Evolutionary conservation across 2,888 invertebrate genomes (phyloP).

Genomic region (Tuta absoluta): DNA sequence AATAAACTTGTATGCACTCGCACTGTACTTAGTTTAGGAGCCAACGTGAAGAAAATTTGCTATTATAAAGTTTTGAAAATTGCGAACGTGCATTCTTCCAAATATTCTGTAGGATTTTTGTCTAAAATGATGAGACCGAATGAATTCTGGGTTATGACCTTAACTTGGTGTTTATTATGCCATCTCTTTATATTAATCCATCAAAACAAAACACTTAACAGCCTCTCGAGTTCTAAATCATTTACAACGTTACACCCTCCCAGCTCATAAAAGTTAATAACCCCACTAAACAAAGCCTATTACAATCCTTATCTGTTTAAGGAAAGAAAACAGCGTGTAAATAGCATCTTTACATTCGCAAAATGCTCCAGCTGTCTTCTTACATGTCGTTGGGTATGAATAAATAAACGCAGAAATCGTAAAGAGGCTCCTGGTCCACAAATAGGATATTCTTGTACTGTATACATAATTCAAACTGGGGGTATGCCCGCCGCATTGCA

Average conservation of each 20-base stretch:
- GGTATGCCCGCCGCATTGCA: conserved; percentile 31
- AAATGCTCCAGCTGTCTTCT: conserved; percentile 22
- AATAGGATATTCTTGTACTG: conserved; percentile 42
- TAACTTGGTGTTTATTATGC: neutral
- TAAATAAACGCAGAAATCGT: conserved; percentile 27
- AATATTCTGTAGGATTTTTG: too few species aligned
- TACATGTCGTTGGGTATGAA: conserved; percentile 24
- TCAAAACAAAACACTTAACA: conserved; percentile 22
- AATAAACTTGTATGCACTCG: conserved; percentile 45
- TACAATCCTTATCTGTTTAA: conserved; percentile 20
- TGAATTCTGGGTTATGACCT: neutral
- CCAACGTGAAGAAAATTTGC: neutral
- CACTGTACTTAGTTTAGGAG: neutral
- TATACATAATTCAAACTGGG: conserved; percentile 33
- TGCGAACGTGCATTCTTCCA: neutral
- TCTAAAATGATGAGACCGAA: too few species aligned
- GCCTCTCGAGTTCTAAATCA: conserved; percentile 1
- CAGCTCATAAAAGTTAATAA: conserved; percentile 23
- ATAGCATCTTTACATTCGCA: conserved; percentile 22
- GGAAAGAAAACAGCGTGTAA: conserved; percentile 21
- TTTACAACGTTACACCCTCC: conserved; percentile 12
- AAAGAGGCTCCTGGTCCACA: conserved; percentile 36
- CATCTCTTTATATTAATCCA: conserved; percentile 16
- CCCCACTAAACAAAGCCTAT: conserved; percentile 24
- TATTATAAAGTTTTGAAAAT: neutral